Evolutionary conservation across 2,113 vertebrate genomes (phyloP).

Genomic region (Chloebia gouldiae): DNA sequence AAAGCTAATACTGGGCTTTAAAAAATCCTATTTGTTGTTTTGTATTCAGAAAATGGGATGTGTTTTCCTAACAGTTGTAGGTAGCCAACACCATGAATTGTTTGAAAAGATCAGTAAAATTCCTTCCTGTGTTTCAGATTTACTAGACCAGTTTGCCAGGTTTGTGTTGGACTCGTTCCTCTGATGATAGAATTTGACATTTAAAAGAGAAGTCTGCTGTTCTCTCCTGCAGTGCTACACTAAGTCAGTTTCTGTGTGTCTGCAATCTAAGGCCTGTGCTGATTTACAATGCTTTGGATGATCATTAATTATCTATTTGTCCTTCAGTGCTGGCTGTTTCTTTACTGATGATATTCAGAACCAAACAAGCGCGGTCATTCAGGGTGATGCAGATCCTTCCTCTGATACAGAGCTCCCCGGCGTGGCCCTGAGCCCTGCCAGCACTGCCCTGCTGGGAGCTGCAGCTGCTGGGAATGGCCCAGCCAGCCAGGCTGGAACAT

Average conservation of each 20-base stretch:
- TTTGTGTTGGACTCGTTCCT: not conserved
- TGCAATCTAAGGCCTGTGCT: not conserved
- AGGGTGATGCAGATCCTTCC: conserved; percentile 75
- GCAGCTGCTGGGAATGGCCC: not conserved
- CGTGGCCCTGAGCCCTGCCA: not conserved
- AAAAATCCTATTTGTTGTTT: not conserved
- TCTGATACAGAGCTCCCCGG: conserved; percentile 71
- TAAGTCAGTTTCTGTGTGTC: not conserved
- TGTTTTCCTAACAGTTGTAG: not conserved
- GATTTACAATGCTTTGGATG: not conserved
- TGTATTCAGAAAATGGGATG: not conserved
- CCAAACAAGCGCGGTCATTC: conserved; percentile 71
- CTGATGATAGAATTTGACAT: not conserved
- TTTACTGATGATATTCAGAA: conserved; percentile 88
- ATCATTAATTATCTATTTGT: not conserved
- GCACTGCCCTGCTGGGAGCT: not conserved
- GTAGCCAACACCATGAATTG: not conserved
- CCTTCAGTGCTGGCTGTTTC: conserved; percentile 89
- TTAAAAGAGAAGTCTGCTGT: not conserved
- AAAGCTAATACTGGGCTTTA: not conserved
- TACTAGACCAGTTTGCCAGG: not conserved
- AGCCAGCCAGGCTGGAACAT: not conserved
- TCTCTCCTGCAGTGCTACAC: not conserved
- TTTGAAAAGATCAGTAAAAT: not conserved
- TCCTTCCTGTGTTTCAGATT: not conserved